Base-by-base conservation (phyloP, 2,113 vertebrate genomes). In the Triplophysa tibetana region DNA sequence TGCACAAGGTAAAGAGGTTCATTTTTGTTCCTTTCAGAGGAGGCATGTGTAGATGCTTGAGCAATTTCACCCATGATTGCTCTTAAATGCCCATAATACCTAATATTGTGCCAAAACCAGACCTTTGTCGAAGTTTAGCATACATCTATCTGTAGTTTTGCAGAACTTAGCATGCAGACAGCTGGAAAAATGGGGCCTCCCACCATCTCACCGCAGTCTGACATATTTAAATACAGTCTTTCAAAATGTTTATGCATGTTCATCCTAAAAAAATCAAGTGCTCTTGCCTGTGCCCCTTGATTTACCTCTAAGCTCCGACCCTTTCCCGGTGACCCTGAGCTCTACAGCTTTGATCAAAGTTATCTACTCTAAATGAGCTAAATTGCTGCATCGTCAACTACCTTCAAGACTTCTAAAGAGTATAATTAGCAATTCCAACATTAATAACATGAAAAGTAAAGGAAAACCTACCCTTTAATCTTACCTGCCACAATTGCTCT, bases 351-450 rank as follows among this genome's bases (percentile, higher is more conserved):
- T 91, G 88, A 93, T 91, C 86, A 89, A 82, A 85, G 78, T 84
- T 90, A 89, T 90, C 89, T 90, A 60, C 74, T 74, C 82, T 75
- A 88, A 91, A 89, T 85, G 83, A 88, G 86, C 83, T 87, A 88
- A 91, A 92, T 86, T 86, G 84, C 88, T 85, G 81, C 79, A 89
- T 84, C 88, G 87, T 89, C 89, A 87, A 80, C 86, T 81, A 69
- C 83, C 82, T 86, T 87, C 66, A 87, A 88, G 87, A 89, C 84
- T 85, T 91, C 89, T 89, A 75, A 83, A 81, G 85, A 70, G 82
- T 88, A 87, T 88, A 91, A 91, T 92, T 90, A 90, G 87, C 88
- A 68, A 88, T 90, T 88, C 83, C n/a, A 72, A 84, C 83, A 90
- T 92, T 93, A 91, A 91, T 92, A 90, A 88, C 82, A 83, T 83